Conservation (phyloP, 2,888 invertebrate genomes). For the Alitta virens region DNA sequence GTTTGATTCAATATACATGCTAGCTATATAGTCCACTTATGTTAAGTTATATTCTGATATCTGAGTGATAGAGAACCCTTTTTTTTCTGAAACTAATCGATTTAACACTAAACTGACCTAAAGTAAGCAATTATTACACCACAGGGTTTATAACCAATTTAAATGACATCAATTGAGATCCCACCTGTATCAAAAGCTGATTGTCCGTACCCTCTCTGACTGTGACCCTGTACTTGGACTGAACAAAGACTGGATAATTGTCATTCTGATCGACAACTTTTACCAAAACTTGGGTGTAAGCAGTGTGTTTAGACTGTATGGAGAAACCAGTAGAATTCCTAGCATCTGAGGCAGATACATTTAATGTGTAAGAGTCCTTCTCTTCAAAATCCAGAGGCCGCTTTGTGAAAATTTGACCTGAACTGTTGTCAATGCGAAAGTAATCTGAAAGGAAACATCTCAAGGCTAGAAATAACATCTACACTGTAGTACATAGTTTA, state of each 20-base stretch:
- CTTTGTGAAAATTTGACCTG: constrained; percentile 10
- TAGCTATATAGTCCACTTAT: too few species aligned
- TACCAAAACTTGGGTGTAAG: constrained; percentile 2
- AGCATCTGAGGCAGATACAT: constrained; percentile 6
- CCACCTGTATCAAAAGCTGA: too few species aligned
- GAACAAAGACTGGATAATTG: constrained; percentile 14
- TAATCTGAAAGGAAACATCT: constrained; percentile 2
- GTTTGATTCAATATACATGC: too few species aligned
- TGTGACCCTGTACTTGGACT: constrained; percentile 6
- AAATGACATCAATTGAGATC: too few species aligned
- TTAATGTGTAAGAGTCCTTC: not conserved
- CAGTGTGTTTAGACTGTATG: not conserved
- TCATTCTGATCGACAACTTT: constrained; percentile 21
- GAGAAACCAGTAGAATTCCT: not conserved
- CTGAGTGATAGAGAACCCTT: too few species aligned
- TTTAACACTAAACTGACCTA: too few species aligned
- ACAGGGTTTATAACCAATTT: too few species aligned
- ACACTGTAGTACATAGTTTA: too few species aligned
- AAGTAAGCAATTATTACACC: too few species aligned
- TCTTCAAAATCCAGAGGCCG: constrained; percentile 14
- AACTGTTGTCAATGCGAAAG: constrained; percentile 6
- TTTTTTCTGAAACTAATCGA: too few species aligned
- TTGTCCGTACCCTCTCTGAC: constrained; percentile 9
- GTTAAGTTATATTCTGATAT: too few species aligned
- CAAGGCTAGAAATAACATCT: too few species aligned